Evolutionary conservation across 2,797 vertebrate species (phyloP), one percentile per base, ranked within the genome.

Genomic region (Natrix natrix): DNA sequence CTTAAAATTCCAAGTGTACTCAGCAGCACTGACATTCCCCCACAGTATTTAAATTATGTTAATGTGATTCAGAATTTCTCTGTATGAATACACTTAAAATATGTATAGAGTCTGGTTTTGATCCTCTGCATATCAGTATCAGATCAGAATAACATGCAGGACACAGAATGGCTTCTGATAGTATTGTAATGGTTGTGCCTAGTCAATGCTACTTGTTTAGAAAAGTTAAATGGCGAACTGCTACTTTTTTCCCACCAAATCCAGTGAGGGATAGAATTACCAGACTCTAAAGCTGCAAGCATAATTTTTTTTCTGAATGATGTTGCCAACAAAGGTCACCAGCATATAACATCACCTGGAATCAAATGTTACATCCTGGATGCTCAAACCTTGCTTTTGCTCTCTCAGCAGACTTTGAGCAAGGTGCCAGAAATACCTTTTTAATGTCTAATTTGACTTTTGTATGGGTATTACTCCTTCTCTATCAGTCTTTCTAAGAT

Each of bases 271-370:
- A 55, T 91, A 92, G 86, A 88, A 92, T 94, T 94, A 90, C 61
- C n/a, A 78, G 55, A 57, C 24, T 88, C 83, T 88, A 88, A 88
- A 83, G 86, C 89, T 91, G 22, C 48, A 92, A 83, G 24, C 88
- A 37, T 87, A n/a, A 54, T 3, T 1, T 83, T 83, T 43, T 57
- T 56, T 52, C 55, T 54, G 55, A 91, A 59, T 78, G 61, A 52
- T 48, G 63, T 63, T 91, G 56, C 61, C 66, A 56, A 69, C 26
- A 32, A 92, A 94, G 86, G 89, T 94, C 91, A 94, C 24, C 78
- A 37, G 57, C 48, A 63, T 56, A 63, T 16, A 26, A 32, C 13
- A 83, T 90, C 89, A 57, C 83, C 57, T 83, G 57, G 83, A 91
- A 56, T 60, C 89, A 88, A 61, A 87, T 32, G 57, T 83, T 92